Evolutionary conservation across 1,140 invertebrate genomes (phyloP), one percentile per base, ranked within the genome.

Genomic region (Zophobas atratus): DNA sequence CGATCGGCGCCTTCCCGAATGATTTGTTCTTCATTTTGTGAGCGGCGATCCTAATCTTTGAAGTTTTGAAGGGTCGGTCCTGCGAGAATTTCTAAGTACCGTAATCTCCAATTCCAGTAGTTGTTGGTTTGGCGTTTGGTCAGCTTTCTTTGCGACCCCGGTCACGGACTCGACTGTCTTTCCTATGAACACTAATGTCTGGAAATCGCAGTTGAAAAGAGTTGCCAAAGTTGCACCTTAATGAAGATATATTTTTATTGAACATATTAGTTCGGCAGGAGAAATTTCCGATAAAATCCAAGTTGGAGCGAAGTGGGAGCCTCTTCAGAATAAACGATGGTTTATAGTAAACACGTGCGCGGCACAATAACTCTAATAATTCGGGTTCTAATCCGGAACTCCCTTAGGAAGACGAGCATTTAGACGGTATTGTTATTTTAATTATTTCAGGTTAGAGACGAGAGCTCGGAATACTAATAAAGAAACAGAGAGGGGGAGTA

Each of bases 171-270:
- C 70, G 32, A 72, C 41, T 73, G 71, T 73, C 71, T 73, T 49
- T 73, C 32, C 49, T 33, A 33, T 33, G 60, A 67, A 67, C 60
- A 43, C 33, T 55, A 55, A 73, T 73, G 71, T 73, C 43, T 5
- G 51, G 55, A 73, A 73, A 73, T 73, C 71, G 48, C 71, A 73
- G 71, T 73, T 55, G 51, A 73, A 73, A 73, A 73, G 71, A 73
- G 71, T 73, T 73, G 71, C 71, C 71, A 55, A 73, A 73, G 49
- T 73, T 73, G 71, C 39, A 39, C 35, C 51, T 57, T 73, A 73
- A 73, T 73, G 71, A 73, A 73, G 71, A 73, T 73, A 73, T 56
- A 73, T 73, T 73, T 73, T 73, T 73, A 73, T 73, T 73, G 71
- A 73, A 73, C 71, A 41, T 73, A 73, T 73, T 73, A 67, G 60